These are phyloP conservation scores for Aricia artaxerxes DNA, from an alignment of 2,888 invertebrate genomes.

Conservation along the genomic window DNA sequence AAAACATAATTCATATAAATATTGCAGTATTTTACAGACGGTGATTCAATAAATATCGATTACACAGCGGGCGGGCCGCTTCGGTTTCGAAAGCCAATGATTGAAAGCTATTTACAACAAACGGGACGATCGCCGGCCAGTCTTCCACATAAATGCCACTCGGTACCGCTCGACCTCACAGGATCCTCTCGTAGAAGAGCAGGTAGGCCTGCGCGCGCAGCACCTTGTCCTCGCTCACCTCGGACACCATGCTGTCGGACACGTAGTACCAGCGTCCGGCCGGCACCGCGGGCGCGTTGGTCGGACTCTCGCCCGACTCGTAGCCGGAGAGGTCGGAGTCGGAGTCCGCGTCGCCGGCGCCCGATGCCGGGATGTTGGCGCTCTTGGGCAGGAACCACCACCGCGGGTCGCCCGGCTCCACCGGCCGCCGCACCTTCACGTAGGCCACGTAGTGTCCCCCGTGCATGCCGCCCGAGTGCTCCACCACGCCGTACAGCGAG, in stretches of 20 bases:
- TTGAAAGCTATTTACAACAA: slow-evolving; percentile 62
- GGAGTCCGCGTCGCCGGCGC: slow-evolving; percentile 72
- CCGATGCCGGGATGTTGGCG: slow-evolving; percentile 75
- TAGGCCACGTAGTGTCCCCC: slow-evolving; percentile 95
- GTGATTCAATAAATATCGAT: slow-evolving; percentile 33
- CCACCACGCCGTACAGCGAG: slow-evolving; percentile 96
- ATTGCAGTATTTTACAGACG: slow-evolving; percentile 35
- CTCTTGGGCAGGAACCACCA: slow-evolving; percentile 87
- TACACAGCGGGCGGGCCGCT: slow-evolving; percentile 42
- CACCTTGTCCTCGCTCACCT: slow-evolving; percentile 89
- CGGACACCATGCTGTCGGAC: slow-evolving; percentile 93
- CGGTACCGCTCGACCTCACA: slow-evolving; percentile 51
- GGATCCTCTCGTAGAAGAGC: slow-evolving; percentile 96
- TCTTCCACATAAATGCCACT: slow-evolving; percentile 71
- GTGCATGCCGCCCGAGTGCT: slow-evolving; percentile 94
- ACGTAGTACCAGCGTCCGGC: slow-evolving; percentile 96
- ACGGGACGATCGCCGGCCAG: slow-evolving; percentile 48
- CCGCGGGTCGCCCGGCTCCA: slow-evolving; percentile 82
- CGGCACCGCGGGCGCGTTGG: slow-evolving; percentile 60
- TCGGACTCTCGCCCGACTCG: slow-evolving; percentile 74
- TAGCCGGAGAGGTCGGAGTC: slow-evolving; percentile 80
- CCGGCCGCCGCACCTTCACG: slow-evolving; percentile 89
- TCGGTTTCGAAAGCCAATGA: slow-evolving; percentile 36
- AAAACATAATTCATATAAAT: slow-evolving; percentile 36
- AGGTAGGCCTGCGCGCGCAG: slow-evolving; percentile 95